These are phyloP conservation scores for Caerostris darwini DNA, from an alignment of 1,140 invertebrate species.

Conservation along the genomic window DNA sequence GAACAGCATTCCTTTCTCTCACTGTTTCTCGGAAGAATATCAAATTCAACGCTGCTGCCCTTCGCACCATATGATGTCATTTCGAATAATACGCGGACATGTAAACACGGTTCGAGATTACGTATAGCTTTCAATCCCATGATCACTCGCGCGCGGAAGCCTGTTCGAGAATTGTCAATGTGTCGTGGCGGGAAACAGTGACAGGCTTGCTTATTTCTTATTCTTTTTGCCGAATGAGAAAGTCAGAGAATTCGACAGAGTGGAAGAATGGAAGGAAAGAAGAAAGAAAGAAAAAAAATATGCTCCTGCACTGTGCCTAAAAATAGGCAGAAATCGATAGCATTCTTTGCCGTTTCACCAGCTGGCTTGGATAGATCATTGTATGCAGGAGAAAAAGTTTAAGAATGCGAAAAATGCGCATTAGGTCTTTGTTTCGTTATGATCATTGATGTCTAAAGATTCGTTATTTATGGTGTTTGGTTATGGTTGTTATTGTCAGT, in stretches of 20 bases:
- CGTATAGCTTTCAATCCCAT: slow-evolving; percentile 41
- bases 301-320: slow-evolving; percentile 48
- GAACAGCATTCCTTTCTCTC: neutral
- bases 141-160: slow-evolving; percentile 30
- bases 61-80: slow-evolving; percentile 6
- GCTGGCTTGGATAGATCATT: slow-evolving; percentile 37
- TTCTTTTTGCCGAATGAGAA: slow-evolving; percentile 43
- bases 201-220: slow-evolving; percentile 38
- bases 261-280: neutral
- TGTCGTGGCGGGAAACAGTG: neutral
- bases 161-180: slow-evolving; percentile 44
- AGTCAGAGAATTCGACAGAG: slow-evolving; percentile 26
- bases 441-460: neutral
- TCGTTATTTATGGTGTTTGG: neutral
- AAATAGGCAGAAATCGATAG: slow-evolving; percentile 72
- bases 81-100: slow-evolving; percentile 34
- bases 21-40: neutral
- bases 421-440: neutral
- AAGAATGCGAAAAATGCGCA: neutral
- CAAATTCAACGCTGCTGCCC: neutral
- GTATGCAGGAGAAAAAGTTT: slow-evolving; percentile 14
- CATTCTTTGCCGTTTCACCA: neutral
- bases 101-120: slow-evolving; percentile 57
- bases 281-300: slow-evolving; percentile 48
- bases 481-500: neutral